Base-by-base conservation (phyloP, 2,797 vertebrate species). In the Rhinophrynus dorsalis region DNA sequence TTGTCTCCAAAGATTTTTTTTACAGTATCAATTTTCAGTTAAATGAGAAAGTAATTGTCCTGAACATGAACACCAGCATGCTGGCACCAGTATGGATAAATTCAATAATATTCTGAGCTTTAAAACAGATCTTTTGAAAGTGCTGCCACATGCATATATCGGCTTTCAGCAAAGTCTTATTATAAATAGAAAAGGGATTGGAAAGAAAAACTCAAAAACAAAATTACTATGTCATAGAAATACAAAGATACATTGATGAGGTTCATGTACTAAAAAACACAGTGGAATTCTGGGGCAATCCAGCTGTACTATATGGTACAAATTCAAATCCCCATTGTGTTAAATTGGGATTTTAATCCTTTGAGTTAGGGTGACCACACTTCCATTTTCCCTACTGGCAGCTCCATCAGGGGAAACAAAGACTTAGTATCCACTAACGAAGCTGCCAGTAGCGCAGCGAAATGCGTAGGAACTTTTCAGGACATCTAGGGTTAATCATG, bases 131-230 rank as follows among this genome's bases (percentile, higher is more conserved):
- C 18, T 33, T 17, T 58, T 6, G 13, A 56, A 30, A 1, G 17
- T 55, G 52, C 29, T 61, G 32, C 35, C 67, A 42, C 35, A 32
- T 45, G 67, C 56, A 68, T 60, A 60, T 50, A 68, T 68, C 67
- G 60, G 29, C 29, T 44, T 60, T 42, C 47, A 40, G 35, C 30
- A 23, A 13, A 59, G 52, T 44, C 47, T 51, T 52, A 68, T 61
- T 60, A 52, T 30, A 38, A 17, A 47, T 12, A 60, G 24, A 32
- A 45, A 38, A 17, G 29, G 29, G 29, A 30, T 30, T 37, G 23
- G 18, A 32, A 18, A 2, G 18, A 20, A 24, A 57, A 67, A 40
- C 5, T 38, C 50, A 50, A 51, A 13, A 30, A n/a, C 37, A 11
- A 37, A 51, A 21, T 37, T 29, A 51, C 48, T 40, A 56, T 67